Evolutionary conservation across 1,140 invertebrate genomes (phyloP).

Genomic region (Ips nitidus): DNA sequence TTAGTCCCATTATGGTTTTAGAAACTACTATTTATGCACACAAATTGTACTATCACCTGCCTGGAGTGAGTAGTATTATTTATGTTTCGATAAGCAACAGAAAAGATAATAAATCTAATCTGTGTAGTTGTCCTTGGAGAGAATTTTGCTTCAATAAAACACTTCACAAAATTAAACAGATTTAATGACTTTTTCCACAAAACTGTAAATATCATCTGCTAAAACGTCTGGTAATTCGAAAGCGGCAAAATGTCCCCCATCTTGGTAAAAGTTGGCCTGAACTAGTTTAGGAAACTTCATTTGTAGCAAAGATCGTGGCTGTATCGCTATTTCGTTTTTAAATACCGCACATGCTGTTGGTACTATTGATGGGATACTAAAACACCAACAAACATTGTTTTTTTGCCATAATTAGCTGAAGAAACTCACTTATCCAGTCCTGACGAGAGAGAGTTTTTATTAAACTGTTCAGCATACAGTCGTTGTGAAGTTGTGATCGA

Average conservation of each 20-base stretch:
- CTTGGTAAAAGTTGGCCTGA: constrained; percentile 59
- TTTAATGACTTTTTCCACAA: constrained; percentile 36
- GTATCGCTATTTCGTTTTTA: constrained; percentile 59
- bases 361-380: constrained; percentile 62
- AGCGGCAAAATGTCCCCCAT: constrained; percentile 85
- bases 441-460: constrained; percentile 25
- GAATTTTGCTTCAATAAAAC: no score
- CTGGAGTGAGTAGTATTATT: no score
- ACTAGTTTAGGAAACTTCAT: constrained; percentile 66
- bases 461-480: constrained; percentile 65
- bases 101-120: no score
- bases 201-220: constrained; percentile 60
- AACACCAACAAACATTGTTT: constrained; percentile 43
- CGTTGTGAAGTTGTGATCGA: constrained; percentile 68
- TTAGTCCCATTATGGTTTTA: not conserved
- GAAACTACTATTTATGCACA: no score
- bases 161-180: no score
- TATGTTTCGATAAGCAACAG: no score
- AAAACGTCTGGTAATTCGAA: constrained; percentile 74
- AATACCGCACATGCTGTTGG: constrained; percentile 68
- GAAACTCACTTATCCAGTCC: constrained; percentile 14
- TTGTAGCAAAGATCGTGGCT: constrained; percentile 60
- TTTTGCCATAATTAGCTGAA: not conserved
- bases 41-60: no score
- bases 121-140: no score